Evolutionary conservation across 2,888 invertebrate genomes (phyloP).

Genomic region (Pollenia labialis): DNA sequence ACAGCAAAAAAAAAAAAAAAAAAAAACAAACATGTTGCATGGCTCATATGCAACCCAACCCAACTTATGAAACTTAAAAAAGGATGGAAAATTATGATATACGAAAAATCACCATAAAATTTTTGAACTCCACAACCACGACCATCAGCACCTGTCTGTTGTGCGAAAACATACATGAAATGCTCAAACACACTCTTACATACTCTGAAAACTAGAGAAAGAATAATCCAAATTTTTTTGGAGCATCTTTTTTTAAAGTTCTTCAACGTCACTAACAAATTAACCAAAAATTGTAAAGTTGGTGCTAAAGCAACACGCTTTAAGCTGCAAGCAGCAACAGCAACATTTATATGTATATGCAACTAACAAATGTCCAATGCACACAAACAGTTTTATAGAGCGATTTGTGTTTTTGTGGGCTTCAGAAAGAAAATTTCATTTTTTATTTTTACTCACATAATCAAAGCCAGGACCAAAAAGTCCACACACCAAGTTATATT

Average conservation of each 20-base stretch:
- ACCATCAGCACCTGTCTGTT: constrained; percentile 66
- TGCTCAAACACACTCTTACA: not conserved
- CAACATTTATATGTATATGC: not conserved
- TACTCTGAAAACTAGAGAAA: constrained; percentile 27
- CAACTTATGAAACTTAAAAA: not conserved
- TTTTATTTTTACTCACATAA: constrained; percentile 49
- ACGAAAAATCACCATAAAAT: constrained; percentile 61
- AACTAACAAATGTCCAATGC: constrained; percentile 48
- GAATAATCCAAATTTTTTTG: constrained; percentile 4
- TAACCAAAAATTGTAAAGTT: constrained; percentile 58
- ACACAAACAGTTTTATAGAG: constrained; percentile 25
- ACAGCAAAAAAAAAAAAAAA: constrained; percentile 39
- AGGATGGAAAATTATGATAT: constrained; percentile 21
- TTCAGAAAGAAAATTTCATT: constrained; percentile 24
- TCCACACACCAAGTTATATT: constrained; percentile 31
- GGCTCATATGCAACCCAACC: constrained; percentile 9
- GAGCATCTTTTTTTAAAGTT: constrained; percentile 7
- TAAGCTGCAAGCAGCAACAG: constrained; percentile 35
- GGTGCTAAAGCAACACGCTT: constrained; percentile 50
- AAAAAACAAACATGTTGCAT: constrained; percentile 7
- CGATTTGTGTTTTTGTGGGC: not conserved
- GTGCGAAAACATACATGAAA: not conserved
- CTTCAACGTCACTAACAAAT: constrained; percentile 66
- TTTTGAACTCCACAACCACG: constrained; percentile 63
- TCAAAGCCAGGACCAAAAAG: constrained; percentile 44